These are phyloP conservation scores for Falco berigora DNA, from an alignment of 2,797 vertebrate genomes.

Conservation along the genomic window DNA sequence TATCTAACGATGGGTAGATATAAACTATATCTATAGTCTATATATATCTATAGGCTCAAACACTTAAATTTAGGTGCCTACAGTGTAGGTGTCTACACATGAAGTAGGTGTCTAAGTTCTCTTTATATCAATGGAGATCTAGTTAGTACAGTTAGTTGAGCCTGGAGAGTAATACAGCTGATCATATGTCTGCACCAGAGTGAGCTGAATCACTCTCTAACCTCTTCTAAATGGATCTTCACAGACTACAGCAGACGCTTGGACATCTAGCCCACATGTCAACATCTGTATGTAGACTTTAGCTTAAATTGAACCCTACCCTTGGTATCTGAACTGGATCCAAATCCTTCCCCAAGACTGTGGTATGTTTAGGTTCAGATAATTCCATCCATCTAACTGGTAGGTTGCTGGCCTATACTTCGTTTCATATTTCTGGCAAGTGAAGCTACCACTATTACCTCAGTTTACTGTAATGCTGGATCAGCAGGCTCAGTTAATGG, in stretches of 20 bases:
- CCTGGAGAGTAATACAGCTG: not conserved
- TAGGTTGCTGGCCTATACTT: not conserved
- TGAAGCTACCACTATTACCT: not conserved
- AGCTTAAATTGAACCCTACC: not conserved
- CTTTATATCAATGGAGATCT: not conserved
- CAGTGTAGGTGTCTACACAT: not conserved
- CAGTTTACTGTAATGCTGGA: not conserved
- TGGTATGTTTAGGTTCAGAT: not conserved
- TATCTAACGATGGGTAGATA: not conserved
- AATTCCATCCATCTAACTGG: not conserved
- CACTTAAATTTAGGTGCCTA: not conserved
- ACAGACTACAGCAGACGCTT: not conserved
- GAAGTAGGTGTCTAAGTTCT: not conserved
- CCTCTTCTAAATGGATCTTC: not conserved
- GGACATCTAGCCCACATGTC: not conserved
- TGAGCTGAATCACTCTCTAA: not conserved
- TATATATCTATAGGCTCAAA: not conserved
- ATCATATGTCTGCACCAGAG: not conserved
- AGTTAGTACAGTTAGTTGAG: not conserved
- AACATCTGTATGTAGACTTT: not conserved
- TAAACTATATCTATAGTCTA: not conserved
- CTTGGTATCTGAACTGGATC: not conserved
- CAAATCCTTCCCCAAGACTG: not conserved
- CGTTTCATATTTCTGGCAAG: not conserved
- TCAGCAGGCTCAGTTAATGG: not conserved